These are phyloP conservation scores for Stomorhina lunata DNA, from an alignment of 2,888 invertebrate species.

Conservation along the genomic window DNA sequence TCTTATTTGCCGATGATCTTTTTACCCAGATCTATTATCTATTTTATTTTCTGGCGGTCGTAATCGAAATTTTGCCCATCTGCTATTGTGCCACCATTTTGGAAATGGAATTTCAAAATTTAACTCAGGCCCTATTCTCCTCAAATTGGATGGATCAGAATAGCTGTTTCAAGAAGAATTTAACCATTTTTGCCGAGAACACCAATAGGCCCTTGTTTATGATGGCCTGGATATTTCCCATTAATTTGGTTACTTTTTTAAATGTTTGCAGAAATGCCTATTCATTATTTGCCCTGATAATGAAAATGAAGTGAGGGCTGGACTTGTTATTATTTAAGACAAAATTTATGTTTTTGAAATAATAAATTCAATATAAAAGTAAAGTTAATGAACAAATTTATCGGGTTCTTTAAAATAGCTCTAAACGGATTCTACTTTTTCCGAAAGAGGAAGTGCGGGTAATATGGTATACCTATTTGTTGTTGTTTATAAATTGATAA, in stretches of 20 bases:
- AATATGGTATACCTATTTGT: too few species aligned
- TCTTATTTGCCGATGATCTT: slow-evolving; percentile 53
- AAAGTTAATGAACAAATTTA: too few species aligned
- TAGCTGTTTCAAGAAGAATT: slow-evolving; percentile 52
- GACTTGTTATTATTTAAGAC: too few species aligned
- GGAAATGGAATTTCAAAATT: slow-evolving; percentile 60
- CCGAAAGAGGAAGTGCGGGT: too few species aligned
- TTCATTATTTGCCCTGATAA: slow-evolving; percentile 57
- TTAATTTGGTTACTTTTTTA: slow-evolving; percentile 57
- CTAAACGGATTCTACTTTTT: too few species aligned
- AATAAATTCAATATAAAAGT: too few species aligned
- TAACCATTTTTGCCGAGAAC: slow-evolving; percentile 55
- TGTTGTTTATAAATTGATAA: too few species aligned
- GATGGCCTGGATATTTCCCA: slow-evolving; percentile 58
- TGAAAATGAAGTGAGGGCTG: slow-evolving; percentile 45
- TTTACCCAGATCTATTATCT: slow-evolving; percentile 52
- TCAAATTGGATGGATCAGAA: slow-evolving; percentile 64
- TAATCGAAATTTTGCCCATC: slow-evolving; percentile 57
- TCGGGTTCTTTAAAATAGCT: too few species aligned
- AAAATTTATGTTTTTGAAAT: too few species aligned
- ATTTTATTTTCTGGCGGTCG: slow-evolving; percentile 49
- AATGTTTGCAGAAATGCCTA: slow-evolving; percentile 58
- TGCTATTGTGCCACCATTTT: slow-evolving; percentile 63
- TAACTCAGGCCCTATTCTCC: slow-evolving; percentile 59
- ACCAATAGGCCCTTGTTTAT: slow-evolving; percentile 29